Conservation (phyloP, 2,797 vertebrate genomes). For the Cichlasoma orientale region DNA sequence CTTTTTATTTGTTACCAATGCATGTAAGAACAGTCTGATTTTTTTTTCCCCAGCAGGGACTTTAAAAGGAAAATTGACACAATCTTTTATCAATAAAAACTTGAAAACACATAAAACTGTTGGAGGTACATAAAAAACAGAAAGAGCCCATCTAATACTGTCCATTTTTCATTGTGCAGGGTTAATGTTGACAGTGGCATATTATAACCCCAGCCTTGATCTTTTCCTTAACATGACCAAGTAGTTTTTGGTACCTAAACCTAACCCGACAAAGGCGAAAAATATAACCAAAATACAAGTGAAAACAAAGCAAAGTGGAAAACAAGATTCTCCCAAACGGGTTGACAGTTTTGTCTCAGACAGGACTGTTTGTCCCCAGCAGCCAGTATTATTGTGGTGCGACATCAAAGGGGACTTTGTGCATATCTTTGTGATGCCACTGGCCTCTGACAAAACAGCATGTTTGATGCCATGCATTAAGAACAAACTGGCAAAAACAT, state of each 20-base stretch:
- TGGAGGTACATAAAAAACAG: constrained; percentile 1
- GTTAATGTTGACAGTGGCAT: not conserved
- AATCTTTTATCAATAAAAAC: constrained; percentile 6
- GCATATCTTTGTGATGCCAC: not conserved
- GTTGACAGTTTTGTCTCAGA: not conserved
- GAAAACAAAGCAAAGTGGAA: not conserved
- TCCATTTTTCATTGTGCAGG: not conserved
- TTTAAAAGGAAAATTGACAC: constrained; percentile 1
- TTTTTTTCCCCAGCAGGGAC: not conserved
- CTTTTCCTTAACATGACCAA: not conserved
- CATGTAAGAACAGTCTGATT: not conserved
- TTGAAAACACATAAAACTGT: constrained; percentile 2
- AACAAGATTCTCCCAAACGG: not conserved
- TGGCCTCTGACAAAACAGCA: not conserved
- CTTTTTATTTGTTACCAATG: constrained; percentile 43
- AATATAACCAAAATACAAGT: not conserved
- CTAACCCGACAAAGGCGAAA: not conserved
- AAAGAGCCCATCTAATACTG: not conserved
- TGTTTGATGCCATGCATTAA: not conserved
- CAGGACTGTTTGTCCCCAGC: not conserved
- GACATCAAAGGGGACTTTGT: not conserved
- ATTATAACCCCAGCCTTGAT: not conserved
- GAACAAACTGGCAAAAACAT: not conserved
- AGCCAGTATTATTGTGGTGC: not conserved
- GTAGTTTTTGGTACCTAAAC: too few relatives aligned